Conservation (phyloP, 1,140 invertebrate species). For the Bombus impatiens region DNA sequence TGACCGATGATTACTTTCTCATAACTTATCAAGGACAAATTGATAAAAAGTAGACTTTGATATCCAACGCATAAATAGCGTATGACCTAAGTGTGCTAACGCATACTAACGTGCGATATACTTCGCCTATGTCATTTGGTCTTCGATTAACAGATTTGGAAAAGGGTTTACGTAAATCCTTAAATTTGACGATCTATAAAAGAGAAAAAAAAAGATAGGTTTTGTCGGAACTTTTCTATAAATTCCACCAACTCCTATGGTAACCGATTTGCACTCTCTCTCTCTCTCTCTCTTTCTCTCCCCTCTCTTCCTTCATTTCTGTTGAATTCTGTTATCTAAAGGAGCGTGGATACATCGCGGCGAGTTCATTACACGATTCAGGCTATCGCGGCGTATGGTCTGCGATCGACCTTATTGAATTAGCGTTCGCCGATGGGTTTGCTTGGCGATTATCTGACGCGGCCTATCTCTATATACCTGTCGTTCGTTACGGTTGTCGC, state of each 20-base stretch:
- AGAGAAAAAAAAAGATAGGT: no score
- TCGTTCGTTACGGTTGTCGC: constrained; percentile 34
- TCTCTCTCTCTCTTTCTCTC: background rate
- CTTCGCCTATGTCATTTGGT: no score
- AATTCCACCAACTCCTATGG: background rate
- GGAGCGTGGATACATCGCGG: constrained; percentile 54
- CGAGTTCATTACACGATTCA: constrained; percentile 60
- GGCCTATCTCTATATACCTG: constrained; percentile 23
- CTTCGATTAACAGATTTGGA: no score
- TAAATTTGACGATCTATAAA: no score
- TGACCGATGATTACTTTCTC: background rate
- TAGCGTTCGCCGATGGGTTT: constrained; percentile 55
- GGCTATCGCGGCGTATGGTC: constrained; percentile 56
- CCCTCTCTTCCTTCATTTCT: background rate
- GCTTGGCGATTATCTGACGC: constrained; percentile 60
- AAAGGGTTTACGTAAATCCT: no score
- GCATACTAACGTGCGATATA: no score
- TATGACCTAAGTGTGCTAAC: background rate
- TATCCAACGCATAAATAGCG: background rate
- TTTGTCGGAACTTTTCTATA: no score
- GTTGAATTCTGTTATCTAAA: constrained; percentile 41
- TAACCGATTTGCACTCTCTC: background rate
- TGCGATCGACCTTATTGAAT: constrained; percentile 70
- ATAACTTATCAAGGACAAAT: background rate
- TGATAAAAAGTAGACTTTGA: background rate